Evolutionary conservation across 2,888 invertebrate species (phyloP), one percentile per base, ranked within the genome.

Genomic region (Sesia bembeciformis): DNA sequence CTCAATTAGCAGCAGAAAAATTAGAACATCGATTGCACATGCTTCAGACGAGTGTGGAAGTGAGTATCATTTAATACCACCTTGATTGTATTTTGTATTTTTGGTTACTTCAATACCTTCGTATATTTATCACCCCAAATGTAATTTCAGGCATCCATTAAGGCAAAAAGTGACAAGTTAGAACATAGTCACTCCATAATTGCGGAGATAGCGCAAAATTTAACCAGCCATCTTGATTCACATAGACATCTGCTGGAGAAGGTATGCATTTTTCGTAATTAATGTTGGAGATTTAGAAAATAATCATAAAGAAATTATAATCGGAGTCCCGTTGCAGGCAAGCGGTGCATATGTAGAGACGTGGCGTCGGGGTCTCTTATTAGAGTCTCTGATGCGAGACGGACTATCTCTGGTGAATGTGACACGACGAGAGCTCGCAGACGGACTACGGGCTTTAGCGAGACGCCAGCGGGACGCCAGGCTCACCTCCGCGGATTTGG

Each of bases 301-400:
- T 7, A n/a, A 50, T 50, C 5, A 4, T 42, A 6, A 42, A 7
- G 42, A 42, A 42, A 6, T 3, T 7, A 42, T 42, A 6, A 6
- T 6, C 5, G 7, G 5, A 42, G 7, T 50, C 38, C 38, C 23
- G 42, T 56, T 61, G 4, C 64, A 93, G 92, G 91, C 92, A 46
- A 90, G 91, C 64, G 93, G 93, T 59, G 91, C 93, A 67, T 92
- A 92, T 68, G 88, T 91, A 46, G 93, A 93, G 64, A 86, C 92
- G 54, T 91, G 92, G 90, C 90, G 90, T 54, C 84, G 90, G 6
- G 85, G 90, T 1, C 70, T 90, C 53, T 73, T 83, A 41, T 67
- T 90, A n/a, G 86, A 90, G 60, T 75, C 81, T 1, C 70, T 90
- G 59, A 81, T 91, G 68, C 81, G 90, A 53, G 90, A 91, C 72